Evolutionary conservation across 1,140 invertebrate genomes (phyloP).

Genomic region (Dendroctonus valens): DNA sequence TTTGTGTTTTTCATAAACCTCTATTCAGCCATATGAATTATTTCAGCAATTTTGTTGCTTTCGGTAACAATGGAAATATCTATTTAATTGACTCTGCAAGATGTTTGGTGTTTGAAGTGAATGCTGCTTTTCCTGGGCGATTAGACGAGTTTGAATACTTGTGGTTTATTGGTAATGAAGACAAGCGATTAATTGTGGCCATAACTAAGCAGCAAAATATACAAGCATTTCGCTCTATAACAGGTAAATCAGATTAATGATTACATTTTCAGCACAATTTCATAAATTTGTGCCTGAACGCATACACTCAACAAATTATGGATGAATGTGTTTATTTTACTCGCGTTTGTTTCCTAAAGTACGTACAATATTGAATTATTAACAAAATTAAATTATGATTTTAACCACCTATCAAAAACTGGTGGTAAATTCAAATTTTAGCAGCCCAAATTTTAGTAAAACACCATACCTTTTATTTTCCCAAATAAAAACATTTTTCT

Average conservation of each 20-base stretch:
- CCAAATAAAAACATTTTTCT: too few relatives aligned
- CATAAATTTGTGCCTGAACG: too few relatives aligned
- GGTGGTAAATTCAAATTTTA: too few relatives aligned
- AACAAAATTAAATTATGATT: too few relatives aligned
- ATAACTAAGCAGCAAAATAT: conserved; percentile 16
- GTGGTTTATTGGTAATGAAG: not conserved
- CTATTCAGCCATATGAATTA: conserved; percentile 1
- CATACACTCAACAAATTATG: too few relatives aligned
- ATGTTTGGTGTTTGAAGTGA: conserved; percentile 29
- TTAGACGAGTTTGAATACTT: not conserved
- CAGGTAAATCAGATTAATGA: not conserved
- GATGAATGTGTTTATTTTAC: too few relatives aligned
- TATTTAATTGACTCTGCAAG: conserved; percentile 26
- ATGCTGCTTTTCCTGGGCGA: conserved; percentile 10
- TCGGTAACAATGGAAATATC: conserved; percentile 28
- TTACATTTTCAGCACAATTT: too few relatives aligned
- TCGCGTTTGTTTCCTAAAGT: too few relatives aligned
- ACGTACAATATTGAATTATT: too few relatives aligned
- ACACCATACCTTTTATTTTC: too few relatives aligned
- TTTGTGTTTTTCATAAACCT: not conserved
- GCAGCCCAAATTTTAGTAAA: too few relatives aligned
- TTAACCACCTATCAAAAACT: too few relatives aligned
- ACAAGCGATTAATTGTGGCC: conserved; percentile 12
- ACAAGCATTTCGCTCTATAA: conserved; percentile 22
- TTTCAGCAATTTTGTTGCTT: conserved; percentile 31